Percentiles rank a stretch among this genome's conserved stretches.
These are phyloP conservation scores for Leptarthrus brevirostris DNA, from an alignment of 2,888 invertebrate genomes.

Conservation along the genomic window DNA sequence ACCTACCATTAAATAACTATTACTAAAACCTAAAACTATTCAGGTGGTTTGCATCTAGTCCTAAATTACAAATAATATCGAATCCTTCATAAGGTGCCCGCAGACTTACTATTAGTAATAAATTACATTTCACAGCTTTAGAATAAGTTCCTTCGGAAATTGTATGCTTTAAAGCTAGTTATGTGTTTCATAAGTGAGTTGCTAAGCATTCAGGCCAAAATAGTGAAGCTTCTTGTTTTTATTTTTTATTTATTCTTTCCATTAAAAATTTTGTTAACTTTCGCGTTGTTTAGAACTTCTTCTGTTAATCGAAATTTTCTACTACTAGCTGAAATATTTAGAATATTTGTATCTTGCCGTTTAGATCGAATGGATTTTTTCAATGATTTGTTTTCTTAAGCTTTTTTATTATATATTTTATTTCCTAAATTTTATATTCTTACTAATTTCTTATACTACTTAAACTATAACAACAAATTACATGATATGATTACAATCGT, in stretches of 20 bases:
- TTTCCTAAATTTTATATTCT: too few relatives aligned
- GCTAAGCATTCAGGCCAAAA: constrained; percentile 42
- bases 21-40: constrained; percentile 34
- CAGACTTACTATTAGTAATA: constrained; percentile 20
- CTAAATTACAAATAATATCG: constrained; percentile 40
- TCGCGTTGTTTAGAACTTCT: constrained; percentile 14
- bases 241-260: background rate
- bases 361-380: too few relatives aligned
- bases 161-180: constrained; percentile 42
- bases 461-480: too few relatives aligned
- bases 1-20: constrained; percentile 17
- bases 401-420: too few relatives aligned
- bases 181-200: constrained; percentile 34
- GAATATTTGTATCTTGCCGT: background rate
- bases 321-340: background rate
- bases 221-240: constrained; percentile 26
- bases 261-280: constrained; percentile 31
- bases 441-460: too few relatives aligned
- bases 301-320: background rate
- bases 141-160: constrained; percentile 40
- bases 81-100: constrained; percentile 43
- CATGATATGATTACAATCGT: too few relatives aligned
- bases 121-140: constrained; percentile 39
- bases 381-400: too few relatives aligned
- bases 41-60: constrained; percentile 41